Conservation (phyloP, 2,113 vertebrate species). For the Melanerpes formicivorus region DNA sequence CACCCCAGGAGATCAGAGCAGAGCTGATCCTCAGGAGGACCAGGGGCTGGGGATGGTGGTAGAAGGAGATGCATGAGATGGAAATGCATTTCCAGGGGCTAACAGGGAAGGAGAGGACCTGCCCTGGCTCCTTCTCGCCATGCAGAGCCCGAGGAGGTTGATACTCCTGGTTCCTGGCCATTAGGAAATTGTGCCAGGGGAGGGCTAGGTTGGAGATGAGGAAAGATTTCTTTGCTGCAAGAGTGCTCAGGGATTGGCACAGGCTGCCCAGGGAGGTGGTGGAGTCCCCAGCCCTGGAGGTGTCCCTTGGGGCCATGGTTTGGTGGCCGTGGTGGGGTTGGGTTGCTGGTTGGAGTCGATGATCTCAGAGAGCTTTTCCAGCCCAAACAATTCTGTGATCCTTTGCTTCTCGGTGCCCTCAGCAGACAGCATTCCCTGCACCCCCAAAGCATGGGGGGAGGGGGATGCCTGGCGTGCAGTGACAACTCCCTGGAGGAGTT, state of each 20-base stretch:
- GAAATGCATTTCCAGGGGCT: neutral
- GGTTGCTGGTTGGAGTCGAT: no score
- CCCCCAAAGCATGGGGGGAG: neutral
- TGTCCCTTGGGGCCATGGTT: no score
- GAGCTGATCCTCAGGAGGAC: neutral
- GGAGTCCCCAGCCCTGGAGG: no score
- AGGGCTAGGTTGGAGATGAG: no score
- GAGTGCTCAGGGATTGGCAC: no score
- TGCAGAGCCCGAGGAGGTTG: neutral
- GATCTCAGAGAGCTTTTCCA: no score
- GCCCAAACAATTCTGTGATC: no score
- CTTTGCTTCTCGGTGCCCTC: neutral
- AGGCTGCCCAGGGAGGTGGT: no score
- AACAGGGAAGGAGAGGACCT: rapidly evolving
- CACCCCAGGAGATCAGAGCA: neutral
- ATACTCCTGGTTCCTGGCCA: rapidly evolving
- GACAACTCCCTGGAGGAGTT: neutral
- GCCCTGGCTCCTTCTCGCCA: rapidly evolving
- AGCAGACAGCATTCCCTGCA: neutral
- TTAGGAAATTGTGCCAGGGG: no score
- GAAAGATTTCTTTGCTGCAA: no score
- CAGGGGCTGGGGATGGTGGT: rapidly evolving
- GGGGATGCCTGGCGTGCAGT: rapidly evolving
- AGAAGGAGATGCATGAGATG: neutral
- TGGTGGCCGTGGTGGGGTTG: no score